Conservation (phyloP, 92 coral and sea anemone species). For the Epizoanthus fatuus region DNA sequence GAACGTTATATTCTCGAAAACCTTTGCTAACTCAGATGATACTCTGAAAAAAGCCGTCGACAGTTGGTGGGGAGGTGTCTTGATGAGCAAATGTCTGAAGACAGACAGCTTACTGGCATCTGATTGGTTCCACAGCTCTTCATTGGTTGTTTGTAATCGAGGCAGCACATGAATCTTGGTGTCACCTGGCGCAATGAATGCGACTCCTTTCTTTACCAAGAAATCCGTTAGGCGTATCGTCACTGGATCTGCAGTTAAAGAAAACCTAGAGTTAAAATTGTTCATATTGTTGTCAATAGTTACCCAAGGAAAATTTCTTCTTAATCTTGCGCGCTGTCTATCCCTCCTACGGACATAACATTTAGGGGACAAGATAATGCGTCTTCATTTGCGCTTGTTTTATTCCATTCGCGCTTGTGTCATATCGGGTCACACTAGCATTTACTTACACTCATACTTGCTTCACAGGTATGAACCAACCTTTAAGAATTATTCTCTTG, state of each 20-base stretch:
- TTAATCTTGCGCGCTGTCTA: too few relatives aligned
- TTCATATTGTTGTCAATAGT: not conserved
- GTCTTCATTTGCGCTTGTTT: too few relatives aligned
- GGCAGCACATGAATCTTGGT: slow-evolving; percentile 60
- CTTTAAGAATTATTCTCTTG: too few relatives aligned
- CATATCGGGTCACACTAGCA: too few relatives aligned
- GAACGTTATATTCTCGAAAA: slow-evolving; percentile 44
- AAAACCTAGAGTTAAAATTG: not conserved
- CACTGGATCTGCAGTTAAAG: slow-evolving; percentile 45
- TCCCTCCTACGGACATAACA: too few relatives aligned
- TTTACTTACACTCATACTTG: too few relatives aligned
- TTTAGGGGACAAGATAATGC: too few relatives aligned
- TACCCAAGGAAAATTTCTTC: too few relatives aligned
- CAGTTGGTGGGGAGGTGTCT: slow-evolving; percentile 54
- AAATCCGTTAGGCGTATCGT: slow-evolving; percentile 55
- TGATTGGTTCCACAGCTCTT: slow-evolving; percentile 60
- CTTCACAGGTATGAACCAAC: too few relatives aligned
- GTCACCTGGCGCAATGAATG: slow-evolving; percentile 32
- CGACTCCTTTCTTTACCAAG: slow-evolving; percentile 65
- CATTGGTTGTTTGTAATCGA: slow-evolving; percentile 37
- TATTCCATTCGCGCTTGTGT: too few relatives aligned
- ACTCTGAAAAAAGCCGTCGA: slow-evolving; percentile 55
- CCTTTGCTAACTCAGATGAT: slow-evolving; percentile 41
- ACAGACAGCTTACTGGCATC: slow-evolving; percentile 55
- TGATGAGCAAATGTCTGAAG: slow-evolving; percentile 60